Evolutionary conservation across 2,888 invertebrate species (phyloP), one percentile per base, ranked within the genome.

Genomic region (Cremastinae sp.): DNA sequence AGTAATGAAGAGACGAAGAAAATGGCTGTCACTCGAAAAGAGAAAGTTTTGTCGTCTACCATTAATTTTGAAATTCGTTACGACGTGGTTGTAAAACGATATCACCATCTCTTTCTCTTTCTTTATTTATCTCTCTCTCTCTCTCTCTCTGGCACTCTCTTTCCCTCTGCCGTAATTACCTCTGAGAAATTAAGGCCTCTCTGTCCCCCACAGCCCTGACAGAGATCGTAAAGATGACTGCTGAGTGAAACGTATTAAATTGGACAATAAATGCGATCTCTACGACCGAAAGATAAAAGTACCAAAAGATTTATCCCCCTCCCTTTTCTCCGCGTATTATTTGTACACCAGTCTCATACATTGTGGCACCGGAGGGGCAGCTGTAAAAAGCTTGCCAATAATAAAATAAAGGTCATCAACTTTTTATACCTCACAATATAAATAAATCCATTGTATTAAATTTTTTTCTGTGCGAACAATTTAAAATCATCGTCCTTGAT

Each of bases 111-210:
- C n/a, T n/a, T n/a, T n/a, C n/a, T n/a, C n/a, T n/a, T n/a, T n/a
- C n/a, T n/a, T n/a, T n/a, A n/a, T n/a, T n/a, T n/a, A n/a, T n/a
- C n/a, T n/a, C n/a, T n/a, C n/a, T n/a, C n/a, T n/a, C n/a, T n/a
- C n/a, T n/a, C n/a, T n/a, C n/a, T n/a, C n/a, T n/a, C n/a, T n/a
- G n/a, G n/a, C n/a, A n/a, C n/a, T n/a, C n/a, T n/a, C n/a, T n/a
- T n/a, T n/a, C n/a, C n/a, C n/a, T n/a, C n/a, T n/a, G n/a, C n/a
- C n/a, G n/a, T n/a, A n/a, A n/a, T n/a, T n/a, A n/a, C 39, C 2
- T 14, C 45, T 72, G 73, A 75, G 70, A 69, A 73, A 79, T 78
- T 62, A 78, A 75, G 66, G 39, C 8, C 64, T 62, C 12, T 37
- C 55, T 56, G 39, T 22, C 20, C 22, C 58, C 51, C 58, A 39